Base-by-base conservation (phyloP, 2,888 invertebrate genomes). In the Drosophila tanythrix region DNA sequence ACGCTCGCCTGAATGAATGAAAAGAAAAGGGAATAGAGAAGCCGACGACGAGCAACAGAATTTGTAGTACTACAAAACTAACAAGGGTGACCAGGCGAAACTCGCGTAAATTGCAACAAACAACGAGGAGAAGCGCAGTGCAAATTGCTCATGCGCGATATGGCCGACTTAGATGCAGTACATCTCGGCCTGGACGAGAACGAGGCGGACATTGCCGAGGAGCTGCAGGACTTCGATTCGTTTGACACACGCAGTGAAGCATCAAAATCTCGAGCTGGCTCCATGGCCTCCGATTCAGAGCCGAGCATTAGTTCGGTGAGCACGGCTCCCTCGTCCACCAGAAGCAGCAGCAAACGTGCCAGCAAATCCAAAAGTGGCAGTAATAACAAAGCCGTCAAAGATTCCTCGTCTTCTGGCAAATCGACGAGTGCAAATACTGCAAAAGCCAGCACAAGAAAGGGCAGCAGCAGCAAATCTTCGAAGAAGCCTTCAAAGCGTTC, bases 161-260 rank as follows among this genome's bases (percentile, higher is more conserved):
- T 93, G 93, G 93, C 93, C 81, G 93, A 93, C 85, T 84, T 93
- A 83, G 95, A 95, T 93, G 95, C 95, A 90, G 95, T 95, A 83
- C 95, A 95, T 93, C 94, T 95, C 92, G 95, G 95, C 83, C 94
- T 95, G 90, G 95, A 95, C 88, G 95, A 95, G 93, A 95, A 95
- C 74, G 95, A 95, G 92, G 95, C 95, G 65, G 96, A 97, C 92
- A 96, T 96, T 92, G 96, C 96, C 53, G 97, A 97, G 91, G 97
- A 97, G 92, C 94, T 97, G 75, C 96, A 97, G 92, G 95, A 97
- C 92, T 96, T 96, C 88, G 93, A 93, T 74, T 91, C 92, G 8
- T 97, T 97, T 90, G 97, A 97, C 92, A 97, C 97, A 3, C 94
- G 97, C 15, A 98, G 98, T 93, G 98, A 98, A 94, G 97, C 98